Conservation (phyloP, 2,113 vertebrate species). For the Anolis sagrei region DNA sequence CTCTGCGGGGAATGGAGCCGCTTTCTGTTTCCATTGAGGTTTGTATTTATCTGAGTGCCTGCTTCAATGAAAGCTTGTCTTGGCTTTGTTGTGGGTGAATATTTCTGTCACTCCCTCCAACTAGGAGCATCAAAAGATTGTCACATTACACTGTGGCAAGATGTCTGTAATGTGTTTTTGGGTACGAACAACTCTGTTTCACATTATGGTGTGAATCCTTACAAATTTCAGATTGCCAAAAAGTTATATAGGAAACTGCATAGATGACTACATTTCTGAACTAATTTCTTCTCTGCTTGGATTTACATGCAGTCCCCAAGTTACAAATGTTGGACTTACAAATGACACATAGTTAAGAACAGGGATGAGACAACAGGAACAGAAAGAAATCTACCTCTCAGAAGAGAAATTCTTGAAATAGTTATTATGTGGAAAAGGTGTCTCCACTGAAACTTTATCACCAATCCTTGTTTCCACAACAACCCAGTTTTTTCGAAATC, state of each 20-base stretch:
- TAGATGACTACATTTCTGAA: neutral
- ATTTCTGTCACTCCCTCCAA: neutral
- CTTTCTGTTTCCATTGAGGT: constrained; percentile 89
- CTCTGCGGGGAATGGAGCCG: constrained; percentile 82
- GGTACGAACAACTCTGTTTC: neutral
- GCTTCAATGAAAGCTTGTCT: neutral
- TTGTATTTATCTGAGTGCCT: neutral
- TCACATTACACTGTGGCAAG: neutral
- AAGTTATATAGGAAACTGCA: too few relatives aligned
- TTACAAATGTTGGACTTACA: too few relatives aligned
- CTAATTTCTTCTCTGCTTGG: neutral
- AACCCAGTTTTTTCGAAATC: too few relatives aligned
- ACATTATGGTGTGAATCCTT: neutral
- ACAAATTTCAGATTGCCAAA: neutral
- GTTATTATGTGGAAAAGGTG: too few relatives aligned
- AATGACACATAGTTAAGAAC: too few relatives aligned
- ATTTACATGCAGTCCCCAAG: too few relatives aligned
- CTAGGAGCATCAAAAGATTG: neutral
- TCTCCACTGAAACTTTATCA: too few relatives aligned
- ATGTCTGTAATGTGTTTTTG: neutral
- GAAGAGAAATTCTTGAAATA: too few relatives aligned
- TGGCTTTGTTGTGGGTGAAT: neutral
- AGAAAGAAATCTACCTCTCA: too few relatives aligned
- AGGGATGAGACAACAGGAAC: too few relatives aligned
- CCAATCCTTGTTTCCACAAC: too few relatives aligned